These are phyloP conservation scores for Xestia ashworthii DNA, from an alignment of 2,888 invertebrate genomes.

Conservation along the genomic window DNA sequence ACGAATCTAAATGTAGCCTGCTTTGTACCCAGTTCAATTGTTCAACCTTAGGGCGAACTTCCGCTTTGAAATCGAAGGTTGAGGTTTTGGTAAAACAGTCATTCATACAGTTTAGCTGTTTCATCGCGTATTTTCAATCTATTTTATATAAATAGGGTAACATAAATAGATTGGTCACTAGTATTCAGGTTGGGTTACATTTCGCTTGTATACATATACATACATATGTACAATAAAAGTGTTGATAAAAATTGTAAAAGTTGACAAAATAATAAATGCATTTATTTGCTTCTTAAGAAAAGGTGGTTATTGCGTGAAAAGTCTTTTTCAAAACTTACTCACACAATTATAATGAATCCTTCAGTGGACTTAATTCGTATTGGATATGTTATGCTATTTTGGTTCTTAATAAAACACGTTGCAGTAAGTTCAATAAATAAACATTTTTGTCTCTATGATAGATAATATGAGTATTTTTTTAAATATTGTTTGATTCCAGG, in stretches of 20 bases:
- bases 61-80: conserved; percentile 65
- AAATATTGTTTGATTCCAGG: conserved; percentile 65
- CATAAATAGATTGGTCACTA: conserved; percentile 18
- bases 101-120: conserved; percentile 57
- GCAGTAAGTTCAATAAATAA: conserved; percentile 61
- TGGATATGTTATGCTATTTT: conserved; percentile 46
- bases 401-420: conserved; percentile 51
- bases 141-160: conserved; percentile 58
- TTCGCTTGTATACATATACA: neutral
- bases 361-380: conserved; percentile 41
- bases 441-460: neutral
- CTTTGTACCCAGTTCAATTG: conserved; percentile 48
- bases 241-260: neutral
- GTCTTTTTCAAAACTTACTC: neutral
- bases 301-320: conserved; percentile 1
- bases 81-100: conserved; percentile 31
- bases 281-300: neutral
- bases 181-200: conserved; percentile 14
- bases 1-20: conserved; percentile 36
- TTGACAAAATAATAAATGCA: neutral
- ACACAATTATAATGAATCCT: conserved; percentile 37
- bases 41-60: conserved; percentile 49
- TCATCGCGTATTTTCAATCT: conserved; percentile 50
- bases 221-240: neutral
- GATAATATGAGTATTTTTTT: too few species aligned